A percentile compares a stretch with the other conserved stretches of the same genome.
phyloP scores from a whole-genome alignment of 2,113 vertebrate genomes.

The Rhadina sibilatrix region DNA sequence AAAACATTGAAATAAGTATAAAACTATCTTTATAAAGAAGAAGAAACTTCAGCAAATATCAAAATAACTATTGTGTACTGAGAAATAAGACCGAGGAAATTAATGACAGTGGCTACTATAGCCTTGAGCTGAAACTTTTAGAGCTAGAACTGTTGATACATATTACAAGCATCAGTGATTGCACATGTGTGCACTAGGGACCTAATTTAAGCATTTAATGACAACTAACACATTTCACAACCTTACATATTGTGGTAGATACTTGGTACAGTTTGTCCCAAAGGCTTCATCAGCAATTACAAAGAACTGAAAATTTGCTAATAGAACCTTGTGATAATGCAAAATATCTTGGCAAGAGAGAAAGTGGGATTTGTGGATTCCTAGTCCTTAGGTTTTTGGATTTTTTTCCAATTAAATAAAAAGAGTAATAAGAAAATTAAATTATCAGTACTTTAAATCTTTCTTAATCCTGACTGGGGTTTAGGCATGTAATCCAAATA shows the following conservation, averaged over 20 bases:
- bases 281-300: neutral
- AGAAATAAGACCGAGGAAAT: neutral
- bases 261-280: neutral
- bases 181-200: neutral
- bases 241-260: neutral
- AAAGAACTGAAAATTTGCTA: neutral
- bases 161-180: neutral
- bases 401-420: neutral
- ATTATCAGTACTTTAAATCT: neutral
- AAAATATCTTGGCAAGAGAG: neutral
- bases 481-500: neutral
- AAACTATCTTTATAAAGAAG: neutral
- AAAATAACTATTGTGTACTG: neutral
- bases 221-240: neutral
- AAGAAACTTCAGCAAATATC: neutral
- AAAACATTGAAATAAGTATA: neutral
- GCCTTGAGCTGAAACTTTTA: neutral
- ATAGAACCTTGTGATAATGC: neutral
- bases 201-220: neutral
- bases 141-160: neutral
- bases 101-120: neutral
- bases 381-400: neutral
- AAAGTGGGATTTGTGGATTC: neutral
- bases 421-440: neutral
- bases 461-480: neutral